phyloP scores from a whole-genome alignment of 1,140 invertebrate species.

The Drosophila nigrodunni region DNA sequence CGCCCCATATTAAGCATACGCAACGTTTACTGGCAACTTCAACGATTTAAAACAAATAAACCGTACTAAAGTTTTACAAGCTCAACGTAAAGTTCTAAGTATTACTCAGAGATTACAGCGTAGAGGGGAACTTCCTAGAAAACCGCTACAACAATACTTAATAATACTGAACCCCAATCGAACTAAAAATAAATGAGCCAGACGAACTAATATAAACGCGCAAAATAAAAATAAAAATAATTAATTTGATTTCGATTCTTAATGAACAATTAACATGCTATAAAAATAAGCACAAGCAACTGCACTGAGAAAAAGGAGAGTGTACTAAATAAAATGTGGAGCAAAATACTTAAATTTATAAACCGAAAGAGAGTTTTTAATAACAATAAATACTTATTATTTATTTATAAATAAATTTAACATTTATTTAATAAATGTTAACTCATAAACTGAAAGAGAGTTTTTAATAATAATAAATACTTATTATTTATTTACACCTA shows the following conservation, averaged over 20 bases:
- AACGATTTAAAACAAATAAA: no score
- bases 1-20: background rate
- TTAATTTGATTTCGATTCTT: constrained; percentile 73
- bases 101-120: no score
- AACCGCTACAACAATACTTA: constrained; percentile 20
- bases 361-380: no score
- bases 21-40: background rate
- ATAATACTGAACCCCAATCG: constrained; percentile 26
- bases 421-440: no score
- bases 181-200: constrained; percentile 62
- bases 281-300: constrained; percentile 27
- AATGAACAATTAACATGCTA: constrained; percentile 72
- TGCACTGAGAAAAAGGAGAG: background rate
- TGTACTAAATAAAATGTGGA: no score
- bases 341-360: no score
- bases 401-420: no score
- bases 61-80: background rate
- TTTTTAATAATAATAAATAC: no score
- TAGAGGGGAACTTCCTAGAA: constrained; percentile 31
- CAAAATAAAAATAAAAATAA: constrained; percentile 62
- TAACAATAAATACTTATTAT: no score
- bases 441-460: no score
- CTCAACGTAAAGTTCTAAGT: background rate
- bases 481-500: no score
- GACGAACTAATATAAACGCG: constrained; percentile 33